Evolutionary conservation across 1,140 invertebrate species (phyloP).

Genomic region (Musca domestica): DNA sequence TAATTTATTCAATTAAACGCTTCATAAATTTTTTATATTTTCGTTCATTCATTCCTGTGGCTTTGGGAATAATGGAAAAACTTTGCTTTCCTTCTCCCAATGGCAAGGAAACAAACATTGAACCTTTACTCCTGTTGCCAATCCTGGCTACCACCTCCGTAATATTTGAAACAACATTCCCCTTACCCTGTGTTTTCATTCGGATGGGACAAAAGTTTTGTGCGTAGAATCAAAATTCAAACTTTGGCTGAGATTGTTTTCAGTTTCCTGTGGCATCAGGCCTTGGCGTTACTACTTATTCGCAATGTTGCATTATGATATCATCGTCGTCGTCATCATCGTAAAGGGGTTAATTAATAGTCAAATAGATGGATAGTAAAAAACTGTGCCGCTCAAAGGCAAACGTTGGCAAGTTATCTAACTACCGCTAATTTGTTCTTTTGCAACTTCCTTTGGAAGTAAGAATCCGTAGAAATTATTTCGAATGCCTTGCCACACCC

Average conservation of each 20-base stretch:
- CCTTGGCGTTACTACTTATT: neutral
- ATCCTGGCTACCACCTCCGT: no score
- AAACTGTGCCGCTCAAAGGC: neutral
- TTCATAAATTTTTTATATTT: slow-evolving; percentile 54
- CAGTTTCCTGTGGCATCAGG: neutral
- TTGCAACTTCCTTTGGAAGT: neutral
- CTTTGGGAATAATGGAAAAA: slow-evolving; percentile 26
- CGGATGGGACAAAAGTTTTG: neutral
- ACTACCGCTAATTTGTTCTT: slow-evolving; percentile 13
- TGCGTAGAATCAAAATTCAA: neutral
- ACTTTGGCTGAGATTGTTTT: slow-evolving; percentile 16
- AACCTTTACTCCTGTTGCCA: no score
- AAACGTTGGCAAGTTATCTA: neutral
- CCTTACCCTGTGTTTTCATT: no score
- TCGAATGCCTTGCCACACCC: neutral
- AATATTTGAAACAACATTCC: no score
- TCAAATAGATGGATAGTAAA: neutral
- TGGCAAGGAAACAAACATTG: no score
- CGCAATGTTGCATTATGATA: slow-evolving; percentile 16
- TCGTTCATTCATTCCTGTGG: slow-evolving; percentile 26
- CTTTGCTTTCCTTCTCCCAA: neutral
- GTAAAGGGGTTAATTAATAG: slow-evolving; percentile 31
- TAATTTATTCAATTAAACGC: slow-evolving; percentile 55
- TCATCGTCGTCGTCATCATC: slow-evolving; percentile 18
- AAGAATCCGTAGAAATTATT: neutral